Percentiles rank a stretch among this genome's conserved stretches.
phyloP scores from a whole-genome alignment of 2,888 invertebrate genomes.

The Euzetes globulus region DNA sequence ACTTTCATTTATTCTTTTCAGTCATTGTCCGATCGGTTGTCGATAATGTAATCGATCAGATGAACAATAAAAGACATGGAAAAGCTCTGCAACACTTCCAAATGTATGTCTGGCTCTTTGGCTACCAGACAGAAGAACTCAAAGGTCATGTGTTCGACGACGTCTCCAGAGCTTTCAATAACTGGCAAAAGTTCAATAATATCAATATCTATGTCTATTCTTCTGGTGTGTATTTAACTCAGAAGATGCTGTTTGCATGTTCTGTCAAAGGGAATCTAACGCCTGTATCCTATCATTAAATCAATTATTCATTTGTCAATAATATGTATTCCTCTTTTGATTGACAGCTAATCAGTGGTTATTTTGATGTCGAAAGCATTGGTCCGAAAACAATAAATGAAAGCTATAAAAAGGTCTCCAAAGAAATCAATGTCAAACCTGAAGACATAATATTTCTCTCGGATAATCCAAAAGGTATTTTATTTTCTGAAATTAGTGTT shows the following conservation, averaged over 20 bases:
- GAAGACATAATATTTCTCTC: neutral
- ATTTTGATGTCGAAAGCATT: neutral
- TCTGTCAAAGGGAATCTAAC: constrained; percentile 12
- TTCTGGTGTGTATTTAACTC: neutral
- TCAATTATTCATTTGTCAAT: too few species aligned
- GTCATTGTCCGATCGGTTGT: neutral
- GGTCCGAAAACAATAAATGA: neutral
- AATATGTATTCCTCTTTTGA: too few species aligned
- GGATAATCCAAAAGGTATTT: constrained; percentile 15
- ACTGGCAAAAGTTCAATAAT: neutral
- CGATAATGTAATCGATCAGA: constrained; percentile 2
- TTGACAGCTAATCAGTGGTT: neutral
- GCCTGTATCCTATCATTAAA: neutral
- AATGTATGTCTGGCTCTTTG: constrained; percentile 12
- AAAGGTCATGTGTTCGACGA: constrained; percentile 9
- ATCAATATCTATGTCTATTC: constrained; percentile 2
- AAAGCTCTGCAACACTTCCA: neutral
- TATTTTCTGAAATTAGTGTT: too few species aligned
- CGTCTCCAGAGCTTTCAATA: constrained; percentile 1
- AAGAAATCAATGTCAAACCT: neutral
- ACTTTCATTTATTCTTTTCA: neutral
- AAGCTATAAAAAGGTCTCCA: neutral
- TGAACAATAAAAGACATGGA: neutral
- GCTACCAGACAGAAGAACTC: constrained; percentile 5
- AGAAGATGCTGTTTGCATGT: constrained; percentile 7